A percentile compares a stretch with the other conserved stretches of the same genome.
These are phyloP conservation scores for Stichodactyla helianthus DNA, from an alignment of 64 coral and sea anemone species.

Conservation along the genomic window DNA sequence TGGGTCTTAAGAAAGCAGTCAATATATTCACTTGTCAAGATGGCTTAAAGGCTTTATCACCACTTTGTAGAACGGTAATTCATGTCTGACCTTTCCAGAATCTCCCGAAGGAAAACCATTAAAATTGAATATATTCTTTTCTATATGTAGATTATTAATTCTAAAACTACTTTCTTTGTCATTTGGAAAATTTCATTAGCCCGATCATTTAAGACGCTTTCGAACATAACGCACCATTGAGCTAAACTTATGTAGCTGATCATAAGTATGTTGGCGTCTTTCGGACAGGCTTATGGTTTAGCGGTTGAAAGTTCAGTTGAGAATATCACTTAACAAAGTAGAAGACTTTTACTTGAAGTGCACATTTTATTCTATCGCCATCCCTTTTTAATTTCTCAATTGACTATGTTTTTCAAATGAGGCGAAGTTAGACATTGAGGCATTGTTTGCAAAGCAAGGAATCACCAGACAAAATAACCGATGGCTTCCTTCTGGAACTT, in stretches of 20 bases:
- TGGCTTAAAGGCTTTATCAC: neutral
- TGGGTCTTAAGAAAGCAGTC: too few relatives aligned
- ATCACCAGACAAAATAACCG: neutral
- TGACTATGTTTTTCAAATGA: neutral
- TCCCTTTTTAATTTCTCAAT: neutral
- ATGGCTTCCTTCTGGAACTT: neutral
- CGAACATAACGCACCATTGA: neutral
- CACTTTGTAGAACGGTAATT: neutral
- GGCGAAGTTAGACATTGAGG: neutral
- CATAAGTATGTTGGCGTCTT: slow-evolving; percentile 13
- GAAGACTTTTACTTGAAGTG: neutral
- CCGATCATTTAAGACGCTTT: neutral
- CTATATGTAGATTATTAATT: neutral
- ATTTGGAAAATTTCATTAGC: neutral
- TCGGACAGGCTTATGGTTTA: neutral
- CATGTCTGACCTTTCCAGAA: too few relatives aligned
- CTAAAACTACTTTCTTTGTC: neutral
- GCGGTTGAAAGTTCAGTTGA: slow-evolving; percentile 10
- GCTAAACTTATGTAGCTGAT: neutral
- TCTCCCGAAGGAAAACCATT: neutral
- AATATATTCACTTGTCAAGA: neutral
- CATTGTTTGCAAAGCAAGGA: neutral
- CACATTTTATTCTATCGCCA: neutral
- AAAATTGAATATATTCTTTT: neutral
- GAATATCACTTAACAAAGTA: slow-evolving; percentile 1